Percentiles rank a stretch among this genome's conserved stretches.
Conservation (phyloP, 2,888 invertebrate species). For the Philopedon plagiatum region DNA sequence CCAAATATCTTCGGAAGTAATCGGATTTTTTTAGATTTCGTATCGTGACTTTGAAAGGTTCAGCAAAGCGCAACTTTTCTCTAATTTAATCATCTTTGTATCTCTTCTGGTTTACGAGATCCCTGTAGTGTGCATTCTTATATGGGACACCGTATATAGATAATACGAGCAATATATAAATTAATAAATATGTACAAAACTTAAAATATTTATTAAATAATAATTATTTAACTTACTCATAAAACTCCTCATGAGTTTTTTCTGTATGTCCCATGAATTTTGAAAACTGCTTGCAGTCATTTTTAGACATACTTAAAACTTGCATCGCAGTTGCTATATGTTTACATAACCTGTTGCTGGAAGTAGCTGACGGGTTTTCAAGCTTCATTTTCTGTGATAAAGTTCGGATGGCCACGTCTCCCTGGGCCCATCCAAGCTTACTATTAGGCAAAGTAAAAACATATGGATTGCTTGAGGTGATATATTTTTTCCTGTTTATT, state of each 20-base stretch:
- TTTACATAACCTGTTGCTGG: conserved; percentile 56
- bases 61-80: no score
- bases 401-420: conserved; percentile 55
- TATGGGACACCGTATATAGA: no score
- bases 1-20: no score
- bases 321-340: conserved; percentile 57
- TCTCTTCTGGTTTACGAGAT: no score
- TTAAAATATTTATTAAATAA: no score
- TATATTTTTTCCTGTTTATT: conserved; percentile 46
- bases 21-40: no score
- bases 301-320: conserved; percentile 54
- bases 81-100: no score
- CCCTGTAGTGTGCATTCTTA: no score
- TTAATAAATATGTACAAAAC: no score
- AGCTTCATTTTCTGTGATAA: conserved; percentile 53
- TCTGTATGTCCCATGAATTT: conserved; percentile 55
- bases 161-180: no score
- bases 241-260: no score
- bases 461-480: conserved; percentile 55
- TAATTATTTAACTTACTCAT: background rate
- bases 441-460: conserved; percentile 56
- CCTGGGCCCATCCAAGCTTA: conserved; percentile 55
- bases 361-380: conserved; percentile 52
- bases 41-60: no score
- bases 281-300: conserved; percentile 51